Percentiles rank a stretch among this genome's conserved stretches.
phyloP scores from a whole-genome alignment of 2,113 vertebrate genomes.

The Mus musculus region GRCm39 chr9:41048501-41049000 shows the following conservation, averaged over 20 bases:
- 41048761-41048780: no score
- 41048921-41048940: not conserved
- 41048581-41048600: not conserved
- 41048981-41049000: not conserved
- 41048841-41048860: not conserved
- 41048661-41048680: no score
- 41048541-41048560: not conserved
- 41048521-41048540: conserved; percentile 12
- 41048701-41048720: no score
- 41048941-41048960: not conserved
- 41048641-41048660: no score
- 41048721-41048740: no score
- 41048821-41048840: no score
- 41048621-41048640: not conserved
- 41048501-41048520: not conserved
- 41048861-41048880: not conserved
- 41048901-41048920: not conserved
- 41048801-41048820: no score
- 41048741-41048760: no score
- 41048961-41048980: not conserved
- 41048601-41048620: not conserved
- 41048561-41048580: not conserved
- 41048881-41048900: not conserved
- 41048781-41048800: no score
- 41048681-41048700: not conserved